Evolutionary conservation across 2,888 invertebrate species (phyloP), one percentile per base, ranked within the genome.

Genomic region (Luperina nickerlii): DNA sequence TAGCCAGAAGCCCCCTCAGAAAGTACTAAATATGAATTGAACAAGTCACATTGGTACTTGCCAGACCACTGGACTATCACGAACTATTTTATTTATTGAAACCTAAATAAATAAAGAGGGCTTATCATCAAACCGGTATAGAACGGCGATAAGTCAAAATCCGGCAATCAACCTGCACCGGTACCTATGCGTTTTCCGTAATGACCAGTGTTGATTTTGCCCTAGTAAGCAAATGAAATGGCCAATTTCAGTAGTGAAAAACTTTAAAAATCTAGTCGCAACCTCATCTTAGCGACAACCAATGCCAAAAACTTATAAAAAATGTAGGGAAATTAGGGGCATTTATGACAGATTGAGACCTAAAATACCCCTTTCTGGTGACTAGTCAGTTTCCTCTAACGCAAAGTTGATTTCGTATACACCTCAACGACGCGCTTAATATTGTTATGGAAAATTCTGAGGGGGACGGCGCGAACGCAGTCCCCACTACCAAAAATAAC

Each of bases 401-500:
- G 18, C 18, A 51, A 51, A 18, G 9, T 24, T 1, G 24, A 57
- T 54, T 20, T 54, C 20, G 54, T 20, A 3, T n/a, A n/a, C n/a
- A n/a, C n/a, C n/a, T n/a, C n/a, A 0, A 20, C 20, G 54, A 9
- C 8, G 24, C 2, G 9, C 57, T 20, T 8, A 24, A 57, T 24
- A 57, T 1, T 24, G 11, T 11, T 9, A n/a, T n/a, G 60, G 6
- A 0, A 51, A 45, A 63, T 66, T 76, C 63, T 76, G 63, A 70
- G 54, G 77, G 76, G 76, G 78, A 63, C 63, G 18, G 51, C 51
- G 74, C 60, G 76, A 2, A 67, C 78, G 78, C 76, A 66, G 76
- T 78, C 76, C 76, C 76, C 76, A 75, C 63, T 76, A 75, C 51
- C 75, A 76, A 74, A 76, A 74, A 76, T 74, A 63, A 63, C 63